Percentiles rank a stretch among this genome's conserved stretches.
phyloP scores from a whole-genome alignment of 2,797 vertebrate species.

The Enteromius treurensis region DNA sequence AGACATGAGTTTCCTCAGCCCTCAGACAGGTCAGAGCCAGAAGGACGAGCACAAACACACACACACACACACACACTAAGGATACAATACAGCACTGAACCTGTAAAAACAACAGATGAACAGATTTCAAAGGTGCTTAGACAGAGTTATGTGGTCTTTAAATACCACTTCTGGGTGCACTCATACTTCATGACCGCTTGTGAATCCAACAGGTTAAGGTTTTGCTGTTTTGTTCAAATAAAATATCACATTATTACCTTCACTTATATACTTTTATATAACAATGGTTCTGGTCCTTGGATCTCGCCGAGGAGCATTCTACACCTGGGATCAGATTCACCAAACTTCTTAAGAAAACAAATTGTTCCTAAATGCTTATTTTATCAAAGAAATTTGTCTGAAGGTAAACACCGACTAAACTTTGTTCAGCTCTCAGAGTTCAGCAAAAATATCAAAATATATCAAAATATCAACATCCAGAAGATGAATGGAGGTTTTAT shows the following conservation, averaged over 20 bases:
- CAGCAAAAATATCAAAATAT: too few relatives aligned
- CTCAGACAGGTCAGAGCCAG: constrained; percentile 14
- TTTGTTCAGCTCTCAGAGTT: too few relatives aligned
- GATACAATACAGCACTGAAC: constrained; percentile 1
- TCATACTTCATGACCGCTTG: not conserved
- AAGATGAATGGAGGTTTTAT: too few relatives aligned
- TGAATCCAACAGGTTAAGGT: not conserved
- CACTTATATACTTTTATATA: not conserved
- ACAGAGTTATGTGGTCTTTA: constrained; percentile 1
- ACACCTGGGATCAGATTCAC: not conserved
- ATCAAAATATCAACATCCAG: too few relatives aligned
- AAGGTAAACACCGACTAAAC: too few relatives aligned
- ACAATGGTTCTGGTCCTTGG: not conserved
- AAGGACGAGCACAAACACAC: not conserved
- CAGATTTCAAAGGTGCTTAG: constrained; percentile 26
- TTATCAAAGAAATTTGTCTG: too few relatives aligned
- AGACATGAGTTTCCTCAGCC: constrained; percentile 20
- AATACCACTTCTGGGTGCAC: not conserved
- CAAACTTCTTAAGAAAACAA: not conserved
- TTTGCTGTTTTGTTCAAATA: not conserved
- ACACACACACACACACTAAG: not conserved
- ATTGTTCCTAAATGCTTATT: not conserved
- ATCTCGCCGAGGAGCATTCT: not conserved
- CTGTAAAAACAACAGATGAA: constrained; percentile 14
- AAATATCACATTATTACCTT: not conserved